Conservation (phyloP, 2,888 invertebrate species). For the Rhamphomyia laevipes region DNA sequence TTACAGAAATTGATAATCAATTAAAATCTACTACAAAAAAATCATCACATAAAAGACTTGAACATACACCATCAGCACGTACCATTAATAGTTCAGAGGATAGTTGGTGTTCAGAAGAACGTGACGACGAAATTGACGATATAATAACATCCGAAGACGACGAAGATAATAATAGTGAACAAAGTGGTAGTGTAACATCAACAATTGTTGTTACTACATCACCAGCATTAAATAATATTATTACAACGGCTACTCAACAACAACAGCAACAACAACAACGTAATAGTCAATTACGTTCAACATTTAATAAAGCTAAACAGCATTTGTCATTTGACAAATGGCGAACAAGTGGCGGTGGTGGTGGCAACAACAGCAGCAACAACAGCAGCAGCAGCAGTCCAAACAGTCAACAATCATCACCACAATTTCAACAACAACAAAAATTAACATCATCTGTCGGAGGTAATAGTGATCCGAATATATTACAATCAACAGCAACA, state of each 20-base stretch:
- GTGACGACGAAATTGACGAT: conserved; percentile 15
- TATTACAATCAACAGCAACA: not conserved
- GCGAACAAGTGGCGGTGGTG: conserved; percentile 41
- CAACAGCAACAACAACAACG: conserved; percentile 40
- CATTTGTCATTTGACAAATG: conserved; percentile 64
- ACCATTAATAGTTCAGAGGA: conserved; percentile 44
- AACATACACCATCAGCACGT: conserved; percentile 27
- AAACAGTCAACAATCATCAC: conserved; percentile 16
- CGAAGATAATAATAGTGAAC: conserved; percentile 34
- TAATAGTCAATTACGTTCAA: conserved; percentile 67
- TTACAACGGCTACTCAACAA: conserved; percentile 24
- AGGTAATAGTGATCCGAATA: not conserved
- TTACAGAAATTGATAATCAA: conserved; percentile 1
- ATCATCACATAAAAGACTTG: conserved; percentile 18
- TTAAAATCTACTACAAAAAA: not conserved
- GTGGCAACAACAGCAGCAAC: conserved; percentile 24
- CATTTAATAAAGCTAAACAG: conserved; percentile 69
- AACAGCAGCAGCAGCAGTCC: conserved; percentile 16
- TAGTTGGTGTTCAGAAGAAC: conserved; percentile 46
- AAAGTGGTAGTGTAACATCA: conserved; percentile 15
- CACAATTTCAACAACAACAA: not conserved
- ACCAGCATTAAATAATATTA: conserved; percentile 27
- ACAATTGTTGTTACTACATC: conserved; percentile 22
- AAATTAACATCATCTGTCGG: conserved; percentile 6
- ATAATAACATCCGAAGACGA: conserved; percentile 27